These are phyloP conservation scores for Temnopleurus reevesii DNA, from an alignment of 53 echinoderm and acorn worm genomes.

Conservation along the genomic window DNA sequence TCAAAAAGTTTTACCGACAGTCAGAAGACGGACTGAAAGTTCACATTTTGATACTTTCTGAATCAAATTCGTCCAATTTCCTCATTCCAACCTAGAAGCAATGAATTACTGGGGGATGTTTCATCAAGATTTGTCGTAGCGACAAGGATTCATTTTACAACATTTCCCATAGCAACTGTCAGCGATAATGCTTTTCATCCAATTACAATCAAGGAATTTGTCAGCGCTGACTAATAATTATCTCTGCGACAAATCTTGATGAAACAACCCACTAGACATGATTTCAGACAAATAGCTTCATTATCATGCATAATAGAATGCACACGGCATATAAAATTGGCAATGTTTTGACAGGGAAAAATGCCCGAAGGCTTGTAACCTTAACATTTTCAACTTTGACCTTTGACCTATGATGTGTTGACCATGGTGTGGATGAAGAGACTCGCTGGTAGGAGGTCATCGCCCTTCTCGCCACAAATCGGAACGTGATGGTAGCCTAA, in stretches of 20 bases:
- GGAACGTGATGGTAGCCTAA: slow-evolving; percentile 93
- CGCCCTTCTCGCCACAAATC: slow-evolving; percentile 71
- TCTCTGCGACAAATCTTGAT: too few relatives aligned
- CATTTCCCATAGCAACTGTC: too few relatives aligned
- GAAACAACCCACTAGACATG: too few relatives aligned
- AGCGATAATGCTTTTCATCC: background rate
- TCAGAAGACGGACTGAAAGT: too few relatives aligned
- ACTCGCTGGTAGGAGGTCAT: slow-evolving; percentile 77
- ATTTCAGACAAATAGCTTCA: background rate
- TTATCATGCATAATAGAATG: slow-evolving; percentile 17
- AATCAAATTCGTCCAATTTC: too few relatives aligned
- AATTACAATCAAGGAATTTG: background rate
- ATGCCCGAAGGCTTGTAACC: background rate
- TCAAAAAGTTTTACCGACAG: too few relatives aligned
- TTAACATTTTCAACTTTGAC: background rate
- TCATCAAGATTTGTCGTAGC: too few relatives aligned
- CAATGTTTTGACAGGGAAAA: background rate
- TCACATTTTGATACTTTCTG: too few relatives aligned
- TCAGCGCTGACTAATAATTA: background rate
- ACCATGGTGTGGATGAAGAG: slow-evolving; percentile 86
- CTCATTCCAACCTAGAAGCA: too few relatives aligned
- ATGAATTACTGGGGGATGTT: too few relatives aligned
- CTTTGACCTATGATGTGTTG: slow-evolving; percentile 65
- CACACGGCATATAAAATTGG: background rate
- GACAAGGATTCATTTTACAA: too few relatives aligned